Conservation (phyloP, 2,113 vertebrate species). For the Anthoscopus minutus region DNA sequence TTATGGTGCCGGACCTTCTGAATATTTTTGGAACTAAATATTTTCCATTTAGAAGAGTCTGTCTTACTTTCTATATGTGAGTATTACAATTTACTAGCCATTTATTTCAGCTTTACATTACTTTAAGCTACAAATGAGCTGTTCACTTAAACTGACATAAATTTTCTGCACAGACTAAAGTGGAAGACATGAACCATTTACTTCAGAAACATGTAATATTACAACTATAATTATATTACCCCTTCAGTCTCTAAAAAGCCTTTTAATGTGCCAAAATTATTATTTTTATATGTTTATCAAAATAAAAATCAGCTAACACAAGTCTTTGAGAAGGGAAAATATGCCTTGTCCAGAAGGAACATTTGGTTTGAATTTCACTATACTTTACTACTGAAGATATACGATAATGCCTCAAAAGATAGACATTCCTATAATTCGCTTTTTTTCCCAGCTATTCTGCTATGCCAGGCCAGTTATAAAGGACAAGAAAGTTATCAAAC, state of each 20-base stretch:
- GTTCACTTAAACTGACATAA: constrained; percentile 64
- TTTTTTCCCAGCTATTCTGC: neutral
- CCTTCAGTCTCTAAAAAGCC: neutral
- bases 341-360: neutral
- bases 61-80: constrained; percentile 42
- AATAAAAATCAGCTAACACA: neutral
- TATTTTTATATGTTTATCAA: constrained; percentile 30
- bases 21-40: constrained; percentile 31
- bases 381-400: neutral
- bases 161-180: constrained; percentile 64
- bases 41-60: constrained; percentile 10
- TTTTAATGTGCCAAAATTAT: constrained; percentile 14
- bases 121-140: constrained; percentile 67
- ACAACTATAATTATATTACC: constrained; percentile 38
- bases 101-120: constrained; percentile 68
- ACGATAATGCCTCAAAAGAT: neutral
- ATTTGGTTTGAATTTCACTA: neutral
- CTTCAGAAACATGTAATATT: constrained; percentile 42
- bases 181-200: constrained; percentile 51
- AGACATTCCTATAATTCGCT: neutral
- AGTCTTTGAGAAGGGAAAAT: neutral
- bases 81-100: constrained; percentile 55
- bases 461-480: neutral
- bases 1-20: neutral
- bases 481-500: neutral